A percentile compares a stretch with the other conserved stretches of the same genome.
phyloP scores from a whole-genome alignment of 2,797 vertebrate genomes.

The Echiichthys vipera region DNA sequence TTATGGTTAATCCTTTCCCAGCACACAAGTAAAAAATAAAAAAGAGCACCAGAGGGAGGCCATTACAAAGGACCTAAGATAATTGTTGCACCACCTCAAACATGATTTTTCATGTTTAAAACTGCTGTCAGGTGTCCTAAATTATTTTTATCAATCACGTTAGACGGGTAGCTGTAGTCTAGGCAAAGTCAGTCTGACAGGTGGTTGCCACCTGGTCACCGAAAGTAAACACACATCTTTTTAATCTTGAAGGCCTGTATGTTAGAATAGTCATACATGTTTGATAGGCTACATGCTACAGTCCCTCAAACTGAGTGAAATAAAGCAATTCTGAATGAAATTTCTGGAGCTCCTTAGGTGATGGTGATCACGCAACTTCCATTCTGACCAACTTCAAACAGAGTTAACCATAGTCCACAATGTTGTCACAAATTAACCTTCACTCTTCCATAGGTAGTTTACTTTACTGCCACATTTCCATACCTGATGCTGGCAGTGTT shows the following conservation, averaged over 20 bases:
- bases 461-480: slow-evolving; percentile 96
- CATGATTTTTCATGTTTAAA: neutral
- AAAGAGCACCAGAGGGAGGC: neutral
- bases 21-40: neutral
- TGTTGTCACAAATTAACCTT: neutral
- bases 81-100: neutral
- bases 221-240: neutral
- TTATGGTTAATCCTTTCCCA: neutral
- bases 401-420: no score
- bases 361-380: neutral
- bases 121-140: neutral
- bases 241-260: neutral
- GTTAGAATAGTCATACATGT: neutral
- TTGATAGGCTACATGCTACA: no score
- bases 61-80: neutral
- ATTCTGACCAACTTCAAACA: no score
- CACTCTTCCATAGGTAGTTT: slow-evolving; percentile 85
- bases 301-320: neutral
- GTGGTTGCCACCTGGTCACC: neutral
- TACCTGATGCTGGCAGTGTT: slow-evolving; percentile 93
- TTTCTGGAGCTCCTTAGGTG: no score
- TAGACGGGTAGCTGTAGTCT: neutral
- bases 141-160: neutral
- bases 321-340: neutral
- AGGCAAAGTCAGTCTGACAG: neutral